Conservation (phyloP, 2,113 vertebrate species). For the Dasypus novemcinctus region DNA sequence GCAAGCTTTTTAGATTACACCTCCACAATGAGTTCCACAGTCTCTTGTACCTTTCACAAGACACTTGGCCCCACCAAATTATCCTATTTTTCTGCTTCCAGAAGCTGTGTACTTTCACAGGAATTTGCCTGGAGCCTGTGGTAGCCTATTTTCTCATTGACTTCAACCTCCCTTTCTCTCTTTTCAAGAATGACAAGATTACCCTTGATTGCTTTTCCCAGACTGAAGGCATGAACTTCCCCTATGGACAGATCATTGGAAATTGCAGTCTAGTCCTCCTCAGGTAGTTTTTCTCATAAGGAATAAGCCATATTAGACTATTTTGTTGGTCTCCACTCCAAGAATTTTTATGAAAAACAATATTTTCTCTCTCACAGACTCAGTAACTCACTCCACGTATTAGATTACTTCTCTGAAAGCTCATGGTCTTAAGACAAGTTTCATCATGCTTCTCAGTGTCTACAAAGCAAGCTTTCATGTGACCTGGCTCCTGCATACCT, state of each 20-base stretch:
- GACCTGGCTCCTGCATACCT: background rate
- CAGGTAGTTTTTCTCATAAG: background rate
- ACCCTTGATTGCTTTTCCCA: background rate
- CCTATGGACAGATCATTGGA: background rate
- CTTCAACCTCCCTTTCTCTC: background rate
- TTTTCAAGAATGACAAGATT: background rate
- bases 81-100: background rate
- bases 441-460: background rate
- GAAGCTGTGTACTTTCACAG: background rate
- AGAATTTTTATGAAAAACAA: background rate
- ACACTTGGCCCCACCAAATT: background rate
- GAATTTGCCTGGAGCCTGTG: background rate
- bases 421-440: background rate
- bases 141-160: background rate
- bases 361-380: background rate
- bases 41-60: background rate
- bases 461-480: background rate
- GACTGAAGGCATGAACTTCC: too few species aligned
- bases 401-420: background rate
- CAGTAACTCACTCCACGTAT: background rate
- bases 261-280: background rate
- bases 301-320: background rate
- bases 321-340: background rate
- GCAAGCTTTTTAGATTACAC: background rate
- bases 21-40: background rate